Evolutionary conservation across 2,888 invertebrate species (phyloP).

Genomic region (Lissocephala sabroskyi): DNA sequence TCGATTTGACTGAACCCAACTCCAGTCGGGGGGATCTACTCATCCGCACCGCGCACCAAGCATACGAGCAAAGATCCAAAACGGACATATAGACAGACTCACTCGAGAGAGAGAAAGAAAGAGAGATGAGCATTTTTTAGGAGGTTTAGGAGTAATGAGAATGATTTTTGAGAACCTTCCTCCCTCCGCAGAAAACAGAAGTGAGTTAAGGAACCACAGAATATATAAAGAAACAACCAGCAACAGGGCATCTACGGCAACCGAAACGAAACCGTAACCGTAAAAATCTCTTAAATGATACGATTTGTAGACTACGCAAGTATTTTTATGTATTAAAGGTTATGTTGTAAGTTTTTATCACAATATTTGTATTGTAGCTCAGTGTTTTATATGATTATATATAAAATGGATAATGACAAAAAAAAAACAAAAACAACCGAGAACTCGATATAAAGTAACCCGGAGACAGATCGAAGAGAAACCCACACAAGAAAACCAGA

Average conservation of each 20-base stretch:
- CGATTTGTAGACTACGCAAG: slow-evolving; percentile 69
- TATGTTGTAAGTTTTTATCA: slow-evolving; percentile 70
- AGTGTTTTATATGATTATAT: slow-evolving; percentile 70
- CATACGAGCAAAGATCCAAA: slow-evolving; percentile 4
- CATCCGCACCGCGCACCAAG: slow-evolving; percentile 1
- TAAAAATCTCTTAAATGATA: slow-evolving; percentile 58
- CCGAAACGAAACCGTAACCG: slow-evolving; percentile 23
- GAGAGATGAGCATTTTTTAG: too few species aligned
- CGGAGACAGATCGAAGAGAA: slow-evolving; percentile 15
- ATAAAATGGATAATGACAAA: slow-evolving; percentile 46
- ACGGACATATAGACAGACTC: neutral
- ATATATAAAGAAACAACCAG: slow-evolving; percentile 13
- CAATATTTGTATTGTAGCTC: slow-evolving; percentile 71
- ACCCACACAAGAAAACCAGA: slow-evolving; percentile 17
- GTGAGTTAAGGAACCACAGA: slow-evolving; percentile 4
- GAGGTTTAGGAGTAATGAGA: too few species aligned
- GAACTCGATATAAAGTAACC: slow-evolving; percentile 13
- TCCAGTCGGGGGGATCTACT: neutral
- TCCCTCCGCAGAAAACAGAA: too few species aligned
- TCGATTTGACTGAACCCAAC: neutral
- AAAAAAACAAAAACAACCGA: slow-evolving; percentile 17
- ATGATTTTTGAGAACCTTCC: too few species aligned
- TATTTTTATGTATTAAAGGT: slow-evolving; percentile 70
- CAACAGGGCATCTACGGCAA: slow-evolving; percentile 22
- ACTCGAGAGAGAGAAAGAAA: slow-evolving; percentile 15